These are phyloP conservation scores for Podilymbus podiceps DNA, from an alignment of 2,113 vertebrate genomes.

Conservation along the genomic window DNA sequence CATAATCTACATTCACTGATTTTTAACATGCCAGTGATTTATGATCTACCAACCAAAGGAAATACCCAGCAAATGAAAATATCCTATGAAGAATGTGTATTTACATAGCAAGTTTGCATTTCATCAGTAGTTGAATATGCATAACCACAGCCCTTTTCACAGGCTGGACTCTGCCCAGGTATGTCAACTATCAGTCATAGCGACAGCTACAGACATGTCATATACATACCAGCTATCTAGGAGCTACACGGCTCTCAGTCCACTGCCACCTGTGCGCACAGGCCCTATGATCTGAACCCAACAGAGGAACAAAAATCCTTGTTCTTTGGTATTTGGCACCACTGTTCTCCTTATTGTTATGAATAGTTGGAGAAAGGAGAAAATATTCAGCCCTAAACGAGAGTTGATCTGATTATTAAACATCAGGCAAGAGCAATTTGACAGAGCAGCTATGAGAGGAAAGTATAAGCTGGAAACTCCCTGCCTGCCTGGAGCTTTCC, in stretches of 20 bases:
- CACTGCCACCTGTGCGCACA: accelerated
- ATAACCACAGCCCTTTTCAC: neutral
- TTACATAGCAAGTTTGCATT: neutral
- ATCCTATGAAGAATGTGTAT: neutral
- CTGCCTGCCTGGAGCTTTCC: neutral
- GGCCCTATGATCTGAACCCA: neutral
- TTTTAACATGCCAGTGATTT: slow-evolving; percentile 17
- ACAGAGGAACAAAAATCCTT: neutral
- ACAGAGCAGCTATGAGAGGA: neutral
- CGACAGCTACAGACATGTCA: neutral
- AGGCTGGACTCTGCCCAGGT: neutral
- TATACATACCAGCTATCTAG: neutral
- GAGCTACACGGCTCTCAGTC: neutral
- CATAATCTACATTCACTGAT: neutral
- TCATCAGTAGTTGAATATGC: neutral
- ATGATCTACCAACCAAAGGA: neutral
- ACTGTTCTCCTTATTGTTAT: neutral
- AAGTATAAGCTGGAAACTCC: neutral
- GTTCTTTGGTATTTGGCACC: neutral
- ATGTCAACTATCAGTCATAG: neutral
- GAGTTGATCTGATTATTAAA: neutral
- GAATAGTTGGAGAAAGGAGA: neutral
- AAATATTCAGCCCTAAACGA: neutral
- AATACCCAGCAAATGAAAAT: neutral
- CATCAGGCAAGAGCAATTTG: neutral